phyloP scores from a whole-genome alignment of 2,888 invertebrate species.

The Netelia melanura region DNA sequence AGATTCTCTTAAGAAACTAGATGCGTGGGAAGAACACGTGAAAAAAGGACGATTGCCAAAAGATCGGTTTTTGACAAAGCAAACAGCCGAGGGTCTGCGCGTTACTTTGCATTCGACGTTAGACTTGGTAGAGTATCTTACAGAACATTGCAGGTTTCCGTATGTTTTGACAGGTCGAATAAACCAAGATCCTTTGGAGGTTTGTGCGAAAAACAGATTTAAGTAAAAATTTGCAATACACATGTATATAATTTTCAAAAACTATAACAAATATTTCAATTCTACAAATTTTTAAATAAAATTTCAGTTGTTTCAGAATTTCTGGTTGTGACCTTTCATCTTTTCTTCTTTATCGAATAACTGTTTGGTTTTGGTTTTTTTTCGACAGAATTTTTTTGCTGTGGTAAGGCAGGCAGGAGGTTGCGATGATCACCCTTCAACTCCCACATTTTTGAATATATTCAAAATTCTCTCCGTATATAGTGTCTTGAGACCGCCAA shows the following conservation, averaged over 20 bases:
- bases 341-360: not conserved
- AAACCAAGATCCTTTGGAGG: constrained; percentile 72
- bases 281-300: not conserved
- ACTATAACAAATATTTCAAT: constrained; percentile 26
- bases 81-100: constrained; percentile 70
- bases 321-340: not conserved
- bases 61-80: constrained; percentile 64
- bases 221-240: not conserved
- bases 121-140: constrained; percentile 63
- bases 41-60: constrained; percentile 50
- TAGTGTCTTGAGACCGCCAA: constrained; percentile 29
- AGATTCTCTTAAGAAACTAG: not conserved
- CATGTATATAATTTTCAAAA: constrained; percentile 64
- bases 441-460: constrained; percentile 39
- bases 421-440: constrained; percentile 68
- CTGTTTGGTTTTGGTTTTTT: not conserved
- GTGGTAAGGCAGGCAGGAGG: constrained; percentile 66
- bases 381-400: constrained; percentile 68
- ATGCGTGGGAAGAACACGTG: constrained; percentile 65
- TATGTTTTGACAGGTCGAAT: constrained; percentile 68
- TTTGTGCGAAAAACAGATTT: constrained; percentile 26
- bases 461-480: constrained; percentile 33
- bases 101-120: constrained; percentile 68
- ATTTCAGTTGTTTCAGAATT: not conserved
- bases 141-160: constrained; percentile 56